Conservation (phyloP, 2,797 vertebrate genomes). For the Melanotaenia boesemani region DNA sequence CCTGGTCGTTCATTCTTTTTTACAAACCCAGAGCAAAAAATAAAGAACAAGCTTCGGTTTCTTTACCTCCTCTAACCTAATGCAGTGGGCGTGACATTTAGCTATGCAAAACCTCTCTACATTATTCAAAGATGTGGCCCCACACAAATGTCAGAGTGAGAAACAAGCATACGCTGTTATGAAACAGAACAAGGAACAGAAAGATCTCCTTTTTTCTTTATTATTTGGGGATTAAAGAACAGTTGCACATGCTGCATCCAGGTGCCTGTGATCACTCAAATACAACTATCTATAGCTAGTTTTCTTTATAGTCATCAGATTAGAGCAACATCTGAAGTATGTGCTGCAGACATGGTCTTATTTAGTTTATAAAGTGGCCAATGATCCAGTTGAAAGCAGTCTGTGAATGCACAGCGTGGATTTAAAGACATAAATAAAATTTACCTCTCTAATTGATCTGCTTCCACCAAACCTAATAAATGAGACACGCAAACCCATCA, state of each 20-base stretch:
- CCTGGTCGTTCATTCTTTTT: conserved; percentile 51
- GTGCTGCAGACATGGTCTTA: neutral
- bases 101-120: conserved; percentile 76
- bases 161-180: conserved; percentile 64
- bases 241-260: conserved; percentile 29
- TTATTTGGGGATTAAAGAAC: conserved; percentile 17
- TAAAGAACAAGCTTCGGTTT: conserved; percentile 24
- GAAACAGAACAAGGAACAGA: conserved; percentile 53
- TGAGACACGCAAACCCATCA: neutral
- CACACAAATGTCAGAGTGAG: conserved; percentile 80
- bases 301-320: neutral
- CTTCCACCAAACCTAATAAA: neutral
- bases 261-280: conserved; percentile 29
- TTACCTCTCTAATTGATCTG: conserved; percentile 4
- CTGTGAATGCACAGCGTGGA: neutral
- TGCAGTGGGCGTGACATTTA: conserved; percentile 84
- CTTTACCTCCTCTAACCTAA: conserved; percentile 43
- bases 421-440: neutral
- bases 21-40: conserved; percentile 31
- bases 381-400: neutral
- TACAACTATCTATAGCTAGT: conserved; percentile 1
- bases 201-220: conserved; percentile 33
- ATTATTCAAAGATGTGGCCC: conserved; percentile 79
- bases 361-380: neutral
- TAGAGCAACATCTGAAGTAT: neutral